A percentile compares a stretch with the other conserved stretches of the same genome.
Evolutionary conservation across 2,113 vertebrate genomes (phyloP).

Genomic region (Amblyopsis rosae): DNA sequence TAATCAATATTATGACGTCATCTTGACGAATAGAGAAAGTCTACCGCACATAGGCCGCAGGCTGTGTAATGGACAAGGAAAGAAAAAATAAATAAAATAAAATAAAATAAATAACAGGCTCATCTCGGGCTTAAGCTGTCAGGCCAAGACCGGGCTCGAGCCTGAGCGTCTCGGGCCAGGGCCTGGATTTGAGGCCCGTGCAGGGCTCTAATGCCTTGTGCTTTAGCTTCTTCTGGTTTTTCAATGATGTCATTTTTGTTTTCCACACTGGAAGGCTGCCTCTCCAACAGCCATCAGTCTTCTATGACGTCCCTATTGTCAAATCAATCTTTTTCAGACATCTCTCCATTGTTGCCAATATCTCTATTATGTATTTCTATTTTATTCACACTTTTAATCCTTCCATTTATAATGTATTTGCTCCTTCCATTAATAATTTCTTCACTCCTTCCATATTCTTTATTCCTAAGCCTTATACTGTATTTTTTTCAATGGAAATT

Average conservation of each 20-base stretch:
- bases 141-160: too few relatives aligned
- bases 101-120: too few relatives aligned
- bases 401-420: too few relatives aligned
- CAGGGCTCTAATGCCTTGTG: neutral
- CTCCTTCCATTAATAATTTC: neutral
- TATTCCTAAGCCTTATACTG: conserved; percentile 5
- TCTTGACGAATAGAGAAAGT: too few relatives aligned
- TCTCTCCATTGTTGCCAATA: neutral
- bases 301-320: neutral
- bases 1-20: too few relatives aligned
- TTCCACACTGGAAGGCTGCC: neutral
- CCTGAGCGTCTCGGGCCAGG: too few relatives aligned
- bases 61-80: too few relatives aligned
- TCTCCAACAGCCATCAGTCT: conserved; percentile 1
- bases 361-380: too few relatives aligned
- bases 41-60: too few relatives aligned
- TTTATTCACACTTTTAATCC: neutral
- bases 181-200: too few relatives aligned
- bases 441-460: conserved; percentile 3
- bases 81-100: too few relatives aligned
- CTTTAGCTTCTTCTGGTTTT: neutral
- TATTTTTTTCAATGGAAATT: conserved; percentile 25
- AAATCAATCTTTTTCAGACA: conserved; percentile 1
- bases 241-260: neutral
- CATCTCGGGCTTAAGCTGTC: too few relatives aligned